Percentiles rank a stretch among this genome's conserved stretches.
Conservation (phyloP, 2,888 invertebrate species). For the Gymnoscelis rufifasciata region DNA sequence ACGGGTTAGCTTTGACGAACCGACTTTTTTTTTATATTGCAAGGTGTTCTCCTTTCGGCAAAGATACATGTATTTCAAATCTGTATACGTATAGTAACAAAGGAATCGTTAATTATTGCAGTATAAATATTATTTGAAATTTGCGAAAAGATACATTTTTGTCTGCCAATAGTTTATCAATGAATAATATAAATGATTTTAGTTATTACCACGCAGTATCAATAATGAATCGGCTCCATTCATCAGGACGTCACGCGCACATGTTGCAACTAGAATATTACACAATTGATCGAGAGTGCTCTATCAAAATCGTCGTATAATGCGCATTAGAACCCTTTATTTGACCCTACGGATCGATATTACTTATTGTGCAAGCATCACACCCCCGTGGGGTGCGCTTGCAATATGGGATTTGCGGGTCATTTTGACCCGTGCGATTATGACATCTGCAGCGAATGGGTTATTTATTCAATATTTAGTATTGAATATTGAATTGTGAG, state of each 20-base stretch:
- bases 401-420: conserved; percentile 36
- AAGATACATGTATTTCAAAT: too few species aligned
- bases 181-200: background rate
- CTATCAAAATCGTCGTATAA: conserved; percentile 39
- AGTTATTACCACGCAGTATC: background rate
- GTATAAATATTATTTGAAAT: too few species aligned
- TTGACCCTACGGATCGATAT: conserved; percentile 44
- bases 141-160: too few species aligned
- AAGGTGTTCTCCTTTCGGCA: conserved; percentile 24
- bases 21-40: conserved; percentile 39
- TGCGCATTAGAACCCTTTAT: conserved; percentile 47
- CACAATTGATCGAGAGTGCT: conserved; percentile 33
- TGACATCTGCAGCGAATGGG: conserved; percentile 27
- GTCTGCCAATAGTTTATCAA: background rate
- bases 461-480: conserved; percentile 15
- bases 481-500: conserved; percentile 16
- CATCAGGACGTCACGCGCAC: conserved; percentile 30
- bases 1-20: conserved; percentile 60
- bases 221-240: conserved; percentile 19
- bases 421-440: conserved; percentile 25
- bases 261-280: conserved; percentile 30
- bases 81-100: too few species aligned
- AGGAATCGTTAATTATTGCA: too few species aligned
- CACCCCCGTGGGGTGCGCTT: conserved; percentile 38
- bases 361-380: conserved; percentile 33